These are phyloP conservation scores for Hyaena hyaena DNA, from an alignment of 2,113 vertebrate genomes.

Conservation along the genomic window DNA sequence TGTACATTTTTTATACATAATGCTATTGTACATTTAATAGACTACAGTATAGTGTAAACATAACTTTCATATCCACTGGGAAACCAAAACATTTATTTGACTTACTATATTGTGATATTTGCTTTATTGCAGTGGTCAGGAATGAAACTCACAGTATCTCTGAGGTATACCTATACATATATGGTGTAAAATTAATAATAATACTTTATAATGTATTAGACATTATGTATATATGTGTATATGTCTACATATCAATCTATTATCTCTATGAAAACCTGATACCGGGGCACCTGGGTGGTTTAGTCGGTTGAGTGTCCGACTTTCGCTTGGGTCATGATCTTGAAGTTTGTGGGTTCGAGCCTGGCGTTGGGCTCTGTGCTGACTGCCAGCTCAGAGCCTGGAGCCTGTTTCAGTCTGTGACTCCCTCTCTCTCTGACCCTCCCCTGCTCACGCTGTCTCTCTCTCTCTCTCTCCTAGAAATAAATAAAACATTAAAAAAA, in stretches of 20 bases:
- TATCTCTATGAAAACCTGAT: not conserved
- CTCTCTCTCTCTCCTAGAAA: no score
- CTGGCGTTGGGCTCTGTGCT: no score
- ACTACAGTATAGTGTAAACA: not conserved
- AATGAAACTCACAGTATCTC: not conserved
- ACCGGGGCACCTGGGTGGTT: no score
- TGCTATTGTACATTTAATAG: not conserved
- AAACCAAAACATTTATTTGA: not conserved
- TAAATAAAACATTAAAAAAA: no score
- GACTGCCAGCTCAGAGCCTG: no score
- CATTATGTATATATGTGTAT: not conserved
- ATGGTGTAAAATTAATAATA: slow-evolving; percentile 20
- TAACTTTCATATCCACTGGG: not conserved
- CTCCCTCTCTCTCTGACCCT: no score
- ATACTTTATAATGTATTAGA: not conserved
- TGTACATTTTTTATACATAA: not conserved
- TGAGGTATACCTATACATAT: not conserved
- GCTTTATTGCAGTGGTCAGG: not conserved
- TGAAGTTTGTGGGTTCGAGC: no score
- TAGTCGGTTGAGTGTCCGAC: no score
- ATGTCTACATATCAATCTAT: not conserved
- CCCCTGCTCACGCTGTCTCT: no score
- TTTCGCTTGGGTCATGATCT: no score
- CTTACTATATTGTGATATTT: not conserved
- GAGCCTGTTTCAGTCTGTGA: no score